Conservation (phyloP, 1,140 invertebrate species). For the Drosophila santomea region DNA sequence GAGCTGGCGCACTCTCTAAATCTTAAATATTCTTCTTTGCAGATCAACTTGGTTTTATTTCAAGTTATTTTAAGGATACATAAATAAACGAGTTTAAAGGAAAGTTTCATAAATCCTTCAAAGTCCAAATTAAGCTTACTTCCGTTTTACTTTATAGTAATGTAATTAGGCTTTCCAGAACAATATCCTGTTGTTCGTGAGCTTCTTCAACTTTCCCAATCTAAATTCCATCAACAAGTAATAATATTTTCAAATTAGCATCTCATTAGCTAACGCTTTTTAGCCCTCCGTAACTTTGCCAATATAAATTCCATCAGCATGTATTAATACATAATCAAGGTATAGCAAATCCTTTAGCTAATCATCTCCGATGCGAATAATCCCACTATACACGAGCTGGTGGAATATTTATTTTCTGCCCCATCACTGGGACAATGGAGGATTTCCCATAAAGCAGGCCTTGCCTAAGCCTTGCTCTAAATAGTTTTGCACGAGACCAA, state of each 20-base stretch:
- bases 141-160: no score
- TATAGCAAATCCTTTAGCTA: background rate
- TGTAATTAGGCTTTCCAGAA: no score
- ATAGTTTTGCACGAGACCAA: conserved; percentile 29
- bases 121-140: no score
- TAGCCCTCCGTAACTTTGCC: background rate
- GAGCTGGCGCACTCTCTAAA: background rate
- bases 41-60: no score
- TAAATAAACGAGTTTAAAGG: background rate
- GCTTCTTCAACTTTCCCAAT: background rate
- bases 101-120: background rate
- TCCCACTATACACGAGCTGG: background rate
- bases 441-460: conserved; percentile 28
- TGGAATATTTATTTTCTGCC: conserved; percentile 19
- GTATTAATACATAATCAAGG: conserved; percentile 6
- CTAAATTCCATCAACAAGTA: conserved; percentile 15
- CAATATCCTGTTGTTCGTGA: no score
- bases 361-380: conserved; percentile 5
- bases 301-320: conserved; percentile 14
- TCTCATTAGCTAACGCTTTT: background rate
- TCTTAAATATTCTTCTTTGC: background rate
- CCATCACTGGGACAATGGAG: conserved; percentile 22
- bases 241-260: conserved; percentile 1
- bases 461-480: conserved; percentile 41
- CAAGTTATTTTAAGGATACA: no score